Evolutionary conservation across 2,113 vertebrate species (phyloP), one percentile per base, ranked within the genome.

Genomic region (Aphyosemion australe): DNA sequence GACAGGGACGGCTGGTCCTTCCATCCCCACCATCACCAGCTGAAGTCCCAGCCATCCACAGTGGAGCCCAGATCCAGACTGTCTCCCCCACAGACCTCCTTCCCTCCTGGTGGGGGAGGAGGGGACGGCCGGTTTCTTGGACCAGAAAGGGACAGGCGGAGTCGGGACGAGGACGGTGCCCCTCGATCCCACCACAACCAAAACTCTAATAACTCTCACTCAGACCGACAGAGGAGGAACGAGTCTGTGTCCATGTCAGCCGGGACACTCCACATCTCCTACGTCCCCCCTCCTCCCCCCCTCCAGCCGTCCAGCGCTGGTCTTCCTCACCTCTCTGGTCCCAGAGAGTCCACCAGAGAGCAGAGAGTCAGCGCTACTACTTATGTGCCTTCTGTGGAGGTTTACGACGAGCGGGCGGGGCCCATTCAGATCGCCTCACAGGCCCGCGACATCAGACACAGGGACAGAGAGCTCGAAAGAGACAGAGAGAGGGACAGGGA

Each of bases 331-430:
- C 91, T 21, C 73, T 93, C 93, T 0, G 72, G 89, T 15, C 80
- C 87, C 71, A 94, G 95, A 73, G 95, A 97, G 72, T 88, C 92
- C 2, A 90, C 90, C 68, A 95, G 94, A 67, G 96, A 98, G 90
- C 95, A 97, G 91, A 93, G 95, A 74, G 95, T 97, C 75, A 96
- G 93, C 45, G 95, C 96, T 45, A 96, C 96, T 60, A 98, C 96
- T 65, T 98, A 96, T 12, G 95, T 97, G 94, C 96, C 96, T 96
- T 97, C 95, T 65, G 94, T 97, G 55, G 96, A 97, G 91, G 93
- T 95, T 86, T 97, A 96, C 0, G 95, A 96, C 0, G 95, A 99
- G 91, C 93, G 94, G 82, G 92, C 80, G 0, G 96, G 95, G 34
- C 95, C 95, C 68, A 96, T 97, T 85, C 96, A 97, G 77, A 96